Base-by-base conservation (phyloP, 2,797 vertebrate species). In the Rhabdomys pumilio region DNA sequence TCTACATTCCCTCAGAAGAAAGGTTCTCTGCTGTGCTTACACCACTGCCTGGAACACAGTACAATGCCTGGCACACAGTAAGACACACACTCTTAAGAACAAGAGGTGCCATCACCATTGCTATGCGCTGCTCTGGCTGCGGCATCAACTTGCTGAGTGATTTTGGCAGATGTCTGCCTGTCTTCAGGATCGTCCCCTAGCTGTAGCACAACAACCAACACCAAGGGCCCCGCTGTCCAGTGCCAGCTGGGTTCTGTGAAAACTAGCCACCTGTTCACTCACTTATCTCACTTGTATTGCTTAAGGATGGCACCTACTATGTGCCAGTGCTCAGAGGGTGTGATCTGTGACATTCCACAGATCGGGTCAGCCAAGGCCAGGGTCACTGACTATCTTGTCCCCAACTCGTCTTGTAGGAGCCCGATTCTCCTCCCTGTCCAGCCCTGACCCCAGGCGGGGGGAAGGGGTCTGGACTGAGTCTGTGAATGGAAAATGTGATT, bases 401-500 rank as follows among this genome's bases (percentile, higher is more conserved):
- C 95, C 76, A 92, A 55, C 57, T 92, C 75, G 72, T 95, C 85
- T 63, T 95, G 75, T 81, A 80, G 19, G 92, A 97, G 80, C 55
- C 19, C 1, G 47, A 80, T 85, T 89, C 55, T 94, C 93, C 69
- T 96, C 67, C 91, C 73, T 96, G 96, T 96, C 96, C 96, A 97
- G 94, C 90, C 63, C 95, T 97, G 96, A 97, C 97, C 95, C 97
- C 57, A 67, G 84, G 94, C 65, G 84, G 95, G 94, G 94, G 97
- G 98, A 79, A 77, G 95, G 93, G 98, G 97, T 97, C 97, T 97
- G 97, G 97, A 96, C 89, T 89, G 61, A 96, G 97, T 80, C 84
- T 96, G 95, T 26, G 73, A 85, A 96, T 97, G 98, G 98, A 98
- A 98, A 98, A 97, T 98, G 89, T 98, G 97, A 98, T 98, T 97